A percentile compares a stretch with the other conserved stretches of the same genome.
Conservation (phyloP, 2,888 invertebrate species). For the Mechanitis messenoides region DNA sequence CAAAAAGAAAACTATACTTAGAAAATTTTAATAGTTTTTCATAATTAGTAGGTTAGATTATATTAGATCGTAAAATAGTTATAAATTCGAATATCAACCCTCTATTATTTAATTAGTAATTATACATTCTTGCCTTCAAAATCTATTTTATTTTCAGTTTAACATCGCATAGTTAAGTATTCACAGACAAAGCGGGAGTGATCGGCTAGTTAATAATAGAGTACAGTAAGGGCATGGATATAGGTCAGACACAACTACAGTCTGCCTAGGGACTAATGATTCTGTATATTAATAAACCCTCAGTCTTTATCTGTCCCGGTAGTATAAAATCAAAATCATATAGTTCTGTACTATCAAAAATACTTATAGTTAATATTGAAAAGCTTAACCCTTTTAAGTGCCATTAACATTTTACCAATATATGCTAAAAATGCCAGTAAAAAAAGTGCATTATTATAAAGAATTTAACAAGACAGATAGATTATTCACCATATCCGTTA, state of each 20-base stretch:
- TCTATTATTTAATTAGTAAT: too few relatives aligned
- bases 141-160: too few relatives aligned
- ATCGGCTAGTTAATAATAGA: conserved; percentile 17
- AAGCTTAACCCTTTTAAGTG: neutral
- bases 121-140: too few relatives aligned
- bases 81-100: too few relatives aligned
- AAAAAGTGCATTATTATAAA: too few relatives aligned
- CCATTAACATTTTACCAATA: neutral
- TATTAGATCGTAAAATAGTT: neutral
- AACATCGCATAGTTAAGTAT: neutral
- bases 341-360: neutral
- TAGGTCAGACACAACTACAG: conserved; percentile 21
- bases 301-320: conserved; percentile 7
- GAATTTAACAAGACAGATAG: too few relatives aligned
- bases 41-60: conserved; percentile 1
- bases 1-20: conserved; percentile 21
- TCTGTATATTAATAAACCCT: conserved; percentile 14
- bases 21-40: conserved; percentile 16
- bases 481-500: too few relatives aligned
- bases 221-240: conserved; percentile 17
- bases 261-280: conserved; percentile 18
- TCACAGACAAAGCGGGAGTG: neutral
- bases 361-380: too few relatives aligned
- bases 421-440: too few relatives aligned
- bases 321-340: neutral